These are phyloP conservation scores for Syrista parreyssii DNA, from an alignment of 2,888 invertebrate genomes.

Conservation along the genomic window DNA sequence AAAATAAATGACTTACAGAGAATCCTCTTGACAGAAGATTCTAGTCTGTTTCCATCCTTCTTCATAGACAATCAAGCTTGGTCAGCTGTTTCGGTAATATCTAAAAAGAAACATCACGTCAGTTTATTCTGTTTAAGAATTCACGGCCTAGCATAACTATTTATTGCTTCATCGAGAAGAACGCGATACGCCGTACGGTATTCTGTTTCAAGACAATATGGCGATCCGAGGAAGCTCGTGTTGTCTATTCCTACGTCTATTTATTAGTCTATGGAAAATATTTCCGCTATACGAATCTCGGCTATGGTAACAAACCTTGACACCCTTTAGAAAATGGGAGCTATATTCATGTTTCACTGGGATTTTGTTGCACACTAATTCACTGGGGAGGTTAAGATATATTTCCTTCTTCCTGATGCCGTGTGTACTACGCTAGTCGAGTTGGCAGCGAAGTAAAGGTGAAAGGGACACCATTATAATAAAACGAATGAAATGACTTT, in stretches of 20 bases:
- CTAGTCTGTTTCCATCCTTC: too few relatives aligned
- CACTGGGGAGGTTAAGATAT: background rate
- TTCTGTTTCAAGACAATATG: background rate
- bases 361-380: background rate
- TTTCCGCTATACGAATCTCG: background rate
- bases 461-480: background rate
- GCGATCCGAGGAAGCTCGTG: background rate
- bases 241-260: background rate
- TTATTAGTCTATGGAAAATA: background rate
- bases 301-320: background rate
- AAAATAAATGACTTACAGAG: background rate
- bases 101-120: background rate
- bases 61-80: background rate
- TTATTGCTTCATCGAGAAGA: background rate
- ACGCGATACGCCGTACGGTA: background rate
- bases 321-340: background rate
- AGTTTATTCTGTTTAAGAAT: background rate
- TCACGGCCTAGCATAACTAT: background rate
- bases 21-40: background rate
- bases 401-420: background rate
- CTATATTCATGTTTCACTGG: background rate
- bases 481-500: background rate
- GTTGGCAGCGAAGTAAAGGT: background rate
- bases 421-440: background rate
- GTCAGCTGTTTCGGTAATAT: background rate